phyloP scores from a whole-genome alignment of 2,113 vertebrate genomes.

The Capreolus pygargus region DNA sequence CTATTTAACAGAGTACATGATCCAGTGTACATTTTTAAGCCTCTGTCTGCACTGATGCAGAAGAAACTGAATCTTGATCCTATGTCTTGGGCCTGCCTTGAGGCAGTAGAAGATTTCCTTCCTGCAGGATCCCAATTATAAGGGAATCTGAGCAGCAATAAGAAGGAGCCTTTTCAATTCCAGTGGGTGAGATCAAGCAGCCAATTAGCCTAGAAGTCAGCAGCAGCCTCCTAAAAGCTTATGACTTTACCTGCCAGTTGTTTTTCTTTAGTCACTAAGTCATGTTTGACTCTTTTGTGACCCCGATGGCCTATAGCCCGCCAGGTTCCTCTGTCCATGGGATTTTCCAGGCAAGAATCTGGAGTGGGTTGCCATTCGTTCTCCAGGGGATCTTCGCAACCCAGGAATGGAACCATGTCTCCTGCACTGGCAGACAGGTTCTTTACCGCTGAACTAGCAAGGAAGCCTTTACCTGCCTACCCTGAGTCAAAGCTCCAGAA shows the following conservation, averaged over 20 bases:
- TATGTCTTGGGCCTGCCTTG: not conserved
- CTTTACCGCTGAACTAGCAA: not conserved
- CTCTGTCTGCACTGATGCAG: not conserved
- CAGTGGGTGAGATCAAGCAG: not conserved
- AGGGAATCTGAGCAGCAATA: not conserved
- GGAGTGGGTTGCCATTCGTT: not conserved
- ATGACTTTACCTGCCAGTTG: not conserved
- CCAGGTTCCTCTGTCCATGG: not conserved
- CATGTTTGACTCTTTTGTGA: not conserved
- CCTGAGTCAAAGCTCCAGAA: not conserved
- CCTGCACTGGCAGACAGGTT: not conserved
- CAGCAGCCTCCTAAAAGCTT: not conserved
- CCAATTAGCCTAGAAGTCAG: not conserved
- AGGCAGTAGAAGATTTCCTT: not conserved
- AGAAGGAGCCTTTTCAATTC: not conserved
- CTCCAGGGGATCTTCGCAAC: not conserved
- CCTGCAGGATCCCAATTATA: not conserved
- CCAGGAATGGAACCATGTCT: not conserved
- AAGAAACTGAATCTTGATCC: not conserved
- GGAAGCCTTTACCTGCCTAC: not conserved
- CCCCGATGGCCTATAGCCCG: not conserved
- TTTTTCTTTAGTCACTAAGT: not conserved
- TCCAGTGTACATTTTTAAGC: not conserved
- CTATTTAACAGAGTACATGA: not conserved
- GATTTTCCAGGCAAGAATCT: not conserved